Percentiles rank a stretch among this genome's conserved stretches.
These are phyloP conservation scores for Pseudococcus longispinus DNA, from an alignment of 2,888 invertebrate genomes.

Conservation along the genomic window DNA sequence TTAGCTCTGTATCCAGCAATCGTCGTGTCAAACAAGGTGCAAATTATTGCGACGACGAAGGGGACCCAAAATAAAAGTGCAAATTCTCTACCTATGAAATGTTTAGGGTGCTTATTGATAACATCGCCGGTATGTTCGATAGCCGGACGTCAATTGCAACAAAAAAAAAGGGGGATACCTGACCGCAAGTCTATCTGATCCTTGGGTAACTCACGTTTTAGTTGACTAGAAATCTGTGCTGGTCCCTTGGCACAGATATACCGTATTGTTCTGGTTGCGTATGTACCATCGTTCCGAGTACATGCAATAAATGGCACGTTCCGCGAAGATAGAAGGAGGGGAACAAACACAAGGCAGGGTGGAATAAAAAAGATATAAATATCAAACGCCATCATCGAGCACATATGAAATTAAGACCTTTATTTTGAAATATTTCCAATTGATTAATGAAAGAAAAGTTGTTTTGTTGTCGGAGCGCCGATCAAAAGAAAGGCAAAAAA, in stretches of 20 bases:
- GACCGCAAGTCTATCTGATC: neutral
- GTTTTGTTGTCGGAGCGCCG: neutral
- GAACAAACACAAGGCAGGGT: neutral
- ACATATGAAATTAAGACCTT: conserved; percentile 40
- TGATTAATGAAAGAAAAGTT: conserved; percentile 52
- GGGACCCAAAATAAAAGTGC: neutral
- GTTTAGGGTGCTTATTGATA: neutral
- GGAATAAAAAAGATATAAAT: neutral
- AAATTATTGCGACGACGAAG: neutral
- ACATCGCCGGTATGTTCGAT: neutral
- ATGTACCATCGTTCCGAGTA: neutral
- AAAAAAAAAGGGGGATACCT: neutral
- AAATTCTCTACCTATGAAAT: neutral
- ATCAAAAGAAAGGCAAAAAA: neutral
- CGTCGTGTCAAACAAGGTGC: neutral
- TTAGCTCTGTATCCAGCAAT: neutral
- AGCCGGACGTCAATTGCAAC: neutral
- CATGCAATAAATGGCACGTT: neutral
- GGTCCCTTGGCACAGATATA: neutral
- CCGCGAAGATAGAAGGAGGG: neutral
- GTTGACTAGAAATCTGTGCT: neutral
- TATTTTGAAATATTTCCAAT: conserved; percentile 48
- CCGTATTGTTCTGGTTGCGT: neutral
- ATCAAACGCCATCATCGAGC: neutral
- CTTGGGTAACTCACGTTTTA: neutral